phyloP scores from a whole-genome alignment of 2,797 vertebrate genomes.

The Meriones psammophilus region DNA sequence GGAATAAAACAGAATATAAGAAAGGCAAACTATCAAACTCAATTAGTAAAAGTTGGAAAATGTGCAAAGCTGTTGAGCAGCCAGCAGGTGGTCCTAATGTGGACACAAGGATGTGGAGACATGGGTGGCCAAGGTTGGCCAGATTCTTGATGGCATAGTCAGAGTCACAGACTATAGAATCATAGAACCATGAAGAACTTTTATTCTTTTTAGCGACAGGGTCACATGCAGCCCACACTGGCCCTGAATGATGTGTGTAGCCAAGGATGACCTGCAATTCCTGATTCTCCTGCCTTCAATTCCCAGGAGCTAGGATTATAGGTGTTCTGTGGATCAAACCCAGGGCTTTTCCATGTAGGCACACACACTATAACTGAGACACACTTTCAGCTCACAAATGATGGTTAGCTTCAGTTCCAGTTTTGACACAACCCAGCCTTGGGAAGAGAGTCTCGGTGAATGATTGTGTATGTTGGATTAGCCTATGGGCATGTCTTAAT shows the following conservation, averaged over 20 bases:
- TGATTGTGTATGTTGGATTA: not conserved
- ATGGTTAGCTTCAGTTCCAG: not conserved
- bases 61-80: not conserved
- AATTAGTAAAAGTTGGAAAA: not conserved
- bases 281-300: not conserved
- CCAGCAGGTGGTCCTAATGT: not conserved
- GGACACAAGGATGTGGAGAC: too few relatives aligned
- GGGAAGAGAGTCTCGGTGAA: not conserved
- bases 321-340: not conserved
- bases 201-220: not conserved
- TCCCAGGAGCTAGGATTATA: not conserved
- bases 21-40: not conserved
- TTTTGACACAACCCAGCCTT: not conserved
- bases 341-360: not conserved
- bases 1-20: not conserved
- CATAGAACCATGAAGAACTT: not conserved
- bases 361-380: not conserved
- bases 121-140: not conserved
- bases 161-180: not conserved
- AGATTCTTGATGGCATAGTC: fast-evolving
- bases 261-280: not conserved
- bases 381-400: not conserved
- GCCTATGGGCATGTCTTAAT: not conserved
- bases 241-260: not conserved
- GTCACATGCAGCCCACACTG: too few relatives aligned